phyloP scores from a whole-genome alignment of 1,140 invertebrate species.

The Pseudomyrmex dendroicus region DNA sequence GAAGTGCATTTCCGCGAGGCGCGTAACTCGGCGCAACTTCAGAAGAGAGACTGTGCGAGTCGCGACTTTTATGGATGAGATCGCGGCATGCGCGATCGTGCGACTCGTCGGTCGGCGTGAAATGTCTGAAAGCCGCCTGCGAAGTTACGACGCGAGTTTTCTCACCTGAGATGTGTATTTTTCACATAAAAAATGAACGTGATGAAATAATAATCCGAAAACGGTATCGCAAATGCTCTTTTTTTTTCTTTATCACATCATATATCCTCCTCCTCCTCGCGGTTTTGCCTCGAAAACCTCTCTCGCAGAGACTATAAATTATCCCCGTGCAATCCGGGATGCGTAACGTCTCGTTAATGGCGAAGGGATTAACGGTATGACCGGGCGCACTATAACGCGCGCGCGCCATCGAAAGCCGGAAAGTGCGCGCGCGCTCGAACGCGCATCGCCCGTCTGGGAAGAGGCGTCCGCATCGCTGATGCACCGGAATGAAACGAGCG shows the following conservation, averaged over 20 bases:
- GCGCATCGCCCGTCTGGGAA: not conserved
- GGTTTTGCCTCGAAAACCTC: not conserved
- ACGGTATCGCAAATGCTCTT: not conserved
- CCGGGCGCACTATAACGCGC: not conserved
- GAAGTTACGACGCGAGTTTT: conserved; percentile 6
- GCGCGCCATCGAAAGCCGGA: not conserved
- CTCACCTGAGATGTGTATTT: not conserved
- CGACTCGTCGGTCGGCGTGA: conserved; percentile 19
- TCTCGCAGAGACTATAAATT: not conserved
- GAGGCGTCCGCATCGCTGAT: not conserved
- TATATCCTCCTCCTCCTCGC: not conserved
- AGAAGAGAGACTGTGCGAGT: not conserved
- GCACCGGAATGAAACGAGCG: conserved; percentile 40
- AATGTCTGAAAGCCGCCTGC: not conserved
- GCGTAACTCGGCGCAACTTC: conserved; percentile 23
- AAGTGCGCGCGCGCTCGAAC: not conserved
- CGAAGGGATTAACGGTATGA: not conserved
- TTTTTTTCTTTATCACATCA: not conserved
- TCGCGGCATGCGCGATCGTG: conserved; percentile 32
- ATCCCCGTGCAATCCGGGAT: not conserved
- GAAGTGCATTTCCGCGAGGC: conserved; percentile 21
- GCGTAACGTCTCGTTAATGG: not conserved
- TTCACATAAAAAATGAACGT: not conserved
- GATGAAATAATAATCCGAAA: not conserved
- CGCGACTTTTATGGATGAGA: conserved; percentile 55